Base-by-base conservation (phyloP, 2,113 vertebrate species). In the Clarias gariepinus region DNA sequence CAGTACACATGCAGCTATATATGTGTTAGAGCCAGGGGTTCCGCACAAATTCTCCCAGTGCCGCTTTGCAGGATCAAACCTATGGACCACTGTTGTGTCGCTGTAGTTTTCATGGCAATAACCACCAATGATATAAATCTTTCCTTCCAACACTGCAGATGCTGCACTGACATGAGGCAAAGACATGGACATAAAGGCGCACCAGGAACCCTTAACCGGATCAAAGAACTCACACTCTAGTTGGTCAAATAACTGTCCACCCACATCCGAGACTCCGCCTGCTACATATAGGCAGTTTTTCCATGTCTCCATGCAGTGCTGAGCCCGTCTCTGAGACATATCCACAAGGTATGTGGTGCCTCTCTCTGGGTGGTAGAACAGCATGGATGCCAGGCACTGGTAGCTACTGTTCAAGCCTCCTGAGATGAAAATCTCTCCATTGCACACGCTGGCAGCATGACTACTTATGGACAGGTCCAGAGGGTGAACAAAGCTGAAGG, bases 101-200 rank as follows among this genome's bases (percentile, higher is more conserved):
- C 89, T 91, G 89, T 90, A 92, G 84, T 94, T 90, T 23, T 93
- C 93, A 21, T 93, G 90, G 85, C 91, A 93, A 91, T 95, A 95
- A 36, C 94, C 95, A 7, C 94, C 95, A n/a, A 95, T 86, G 30
- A 95, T 76, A n/a, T 95, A 95, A 83, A 95, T 82, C 89, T 92
- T 95, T 52, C 90, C 94, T 91, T 95, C 95, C 84, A 94, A 77
- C 69, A 94, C 88, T 0, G 88, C 92, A 61, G 94, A 92, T 61
- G 91, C 95, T n/a, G 94, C 92, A 60, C 94, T 91, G 0, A 94
- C 93, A 55, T 95, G 95, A 0, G 95, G 93, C 61, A 93, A 77
- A 1, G 87, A 73, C 74, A 96, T 84, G 25, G 91, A 66, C 0
- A 83, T 0, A 33, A 95, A 86, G 18, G 89, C 52, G 0, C 89